Conservation (phyloP, 2,888 invertebrate species). For the Cordylochernes scorpioides region DNA sequence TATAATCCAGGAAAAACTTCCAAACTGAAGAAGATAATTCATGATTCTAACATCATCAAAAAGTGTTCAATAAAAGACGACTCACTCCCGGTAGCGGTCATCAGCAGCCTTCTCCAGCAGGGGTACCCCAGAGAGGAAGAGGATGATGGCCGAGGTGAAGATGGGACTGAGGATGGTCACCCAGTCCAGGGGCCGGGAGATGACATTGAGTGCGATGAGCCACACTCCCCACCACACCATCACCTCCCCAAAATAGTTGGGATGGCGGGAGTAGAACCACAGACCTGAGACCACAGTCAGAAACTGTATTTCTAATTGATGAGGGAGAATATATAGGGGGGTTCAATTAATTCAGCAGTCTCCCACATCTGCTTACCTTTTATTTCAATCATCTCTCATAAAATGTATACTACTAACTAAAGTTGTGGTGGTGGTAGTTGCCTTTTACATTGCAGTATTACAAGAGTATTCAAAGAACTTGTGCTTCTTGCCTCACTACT, state of each 20-base stretch:
- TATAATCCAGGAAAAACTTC: too few relatives aligned
- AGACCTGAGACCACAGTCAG: conserved; percentile 39
- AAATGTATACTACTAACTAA: too few relatives aligned
- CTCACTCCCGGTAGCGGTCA: conserved; percentile 51
- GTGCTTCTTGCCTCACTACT: too few relatives aligned
- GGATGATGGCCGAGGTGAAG: conserved; percentile 56
- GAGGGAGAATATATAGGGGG: too few relatives aligned
- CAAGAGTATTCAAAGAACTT: too few relatives aligned
- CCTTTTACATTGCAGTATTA: too few relatives aligned
- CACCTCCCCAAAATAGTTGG: conserved; percentile 22
- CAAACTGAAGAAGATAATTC: too few relatives aligned
- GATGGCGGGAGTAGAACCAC: conserved; percentile 20
- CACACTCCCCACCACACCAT: conserved; percentile 20
- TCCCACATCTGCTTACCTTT: too few relatives aligned
- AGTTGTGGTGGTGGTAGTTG: too few relatives aligned
- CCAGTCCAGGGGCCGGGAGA: conserved; percentile 1
- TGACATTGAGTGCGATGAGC: conserved; percentile 9
- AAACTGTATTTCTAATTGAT: conserved; percentile 61
- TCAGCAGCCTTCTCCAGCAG: conserved; percentile 59
- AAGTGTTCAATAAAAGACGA: conserved; percentile 1
- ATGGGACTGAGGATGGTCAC: conserved; percentile 32
- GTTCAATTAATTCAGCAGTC: too few relatives aligned
- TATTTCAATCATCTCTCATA: too few relatives aligned
- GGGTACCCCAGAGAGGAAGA: conserved; percentile 72
- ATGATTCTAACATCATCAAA: too few relatives aligned